Evolutionary conservation across 2,888 invertebrate species (phyloP).

Genomic region (Philhelius pedissequus): DNA sequence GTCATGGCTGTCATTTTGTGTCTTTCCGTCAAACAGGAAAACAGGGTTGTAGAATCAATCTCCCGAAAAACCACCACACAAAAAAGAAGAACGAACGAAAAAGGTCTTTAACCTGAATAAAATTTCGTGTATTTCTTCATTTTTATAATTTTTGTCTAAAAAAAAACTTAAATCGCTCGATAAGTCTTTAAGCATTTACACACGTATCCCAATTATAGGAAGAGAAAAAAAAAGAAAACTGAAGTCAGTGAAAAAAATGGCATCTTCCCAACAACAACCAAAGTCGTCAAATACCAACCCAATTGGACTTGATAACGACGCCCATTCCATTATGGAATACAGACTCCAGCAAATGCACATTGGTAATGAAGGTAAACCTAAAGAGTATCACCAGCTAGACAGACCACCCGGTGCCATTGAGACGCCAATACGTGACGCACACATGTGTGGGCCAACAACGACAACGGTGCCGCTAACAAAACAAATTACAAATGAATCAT

Average conservation of each 20-base stretch:
- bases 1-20: slow-evolving; percentile 51
- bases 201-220: background rate
- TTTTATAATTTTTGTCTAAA: background rate
- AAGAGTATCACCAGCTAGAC: slow-evolving; percentile 68
- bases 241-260: slow-evolving; percentile 13
- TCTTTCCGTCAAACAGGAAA: background rate
- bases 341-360: slow-evolving; percentile 58
- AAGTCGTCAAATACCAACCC: slow-evolving; percentile 16
- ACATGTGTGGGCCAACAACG: slow-evolving; percentile 34
- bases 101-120: slow-evolving; percentile 59
- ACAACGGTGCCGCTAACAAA: background rate
- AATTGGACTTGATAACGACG: slow-evolving; percentile 39
- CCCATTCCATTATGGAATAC: slow-evolving; percentile 42
- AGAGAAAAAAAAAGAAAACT: background rate
- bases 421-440: slow-evolving; percentile 71
- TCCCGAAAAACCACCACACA: slow-evolving; percentile 34
- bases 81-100: slow-evolving; percentile 41
- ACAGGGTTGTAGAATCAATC: slow-evolving; percentile 38
- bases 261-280: slow-evolving; percentile 54
- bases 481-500: slow-evolving; percentile 78
- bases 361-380: slow-evolving; percentile 24
- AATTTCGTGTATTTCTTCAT: slow-evolving; percentile 35
- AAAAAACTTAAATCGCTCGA: background rate
- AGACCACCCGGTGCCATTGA: slow-evolving; percentile 73
- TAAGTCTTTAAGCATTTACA: background rate